These are phyloP conservation scores for Thumatha senex DNA, from an alignment of 2,888 invertebrate genomes.

Conservation along the genomic window DNA sequence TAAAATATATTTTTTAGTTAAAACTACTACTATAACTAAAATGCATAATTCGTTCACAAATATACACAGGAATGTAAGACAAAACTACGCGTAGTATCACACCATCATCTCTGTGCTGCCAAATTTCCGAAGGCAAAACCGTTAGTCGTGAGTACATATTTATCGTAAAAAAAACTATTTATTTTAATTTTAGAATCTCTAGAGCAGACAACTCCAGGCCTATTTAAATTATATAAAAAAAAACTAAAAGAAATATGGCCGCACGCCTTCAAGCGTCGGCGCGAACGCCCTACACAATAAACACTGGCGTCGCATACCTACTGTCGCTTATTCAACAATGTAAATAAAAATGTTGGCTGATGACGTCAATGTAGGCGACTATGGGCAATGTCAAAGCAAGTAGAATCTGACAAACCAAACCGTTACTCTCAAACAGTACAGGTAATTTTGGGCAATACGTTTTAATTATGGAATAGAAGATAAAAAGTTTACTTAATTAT, in stretches of 20 bases:
- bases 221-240: no score
- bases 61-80: constrained; percentile 64
- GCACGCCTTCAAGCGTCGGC: constrained; percentile 73
- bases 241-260: constrained; percentile 56
- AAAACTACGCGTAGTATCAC: constrained; percentile 35
- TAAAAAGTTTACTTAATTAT: neutral
- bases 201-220: constrained; percentile 13
- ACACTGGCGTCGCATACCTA: constrained; percentile 36
- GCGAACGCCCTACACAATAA: constrained; percentile 49
- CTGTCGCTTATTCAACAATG: constrained; percentile 41
- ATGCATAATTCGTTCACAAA: constrained; percentile 61
- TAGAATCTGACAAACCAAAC: no score
- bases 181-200: constrained; percentile 2
- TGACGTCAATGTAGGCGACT: constrained; percentile 13
- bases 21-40: constrained; percentile 57
- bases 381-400: constrained; percentile 10
- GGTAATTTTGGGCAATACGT: no score
- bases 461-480: neutral
- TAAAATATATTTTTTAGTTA: constrained; percentile 47
- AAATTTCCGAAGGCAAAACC: constrained; percentile 34
- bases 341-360: constrained; percentile 26
- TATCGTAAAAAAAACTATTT: neutral
- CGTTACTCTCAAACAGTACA: no score
- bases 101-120: constrained; percentile 40
- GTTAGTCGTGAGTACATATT: constrained; percentile 14